Evolutionary conservation across 1,140 invertebrate genomes (phyloP).

Genomic region (Drosophila asahinai): DNA sequence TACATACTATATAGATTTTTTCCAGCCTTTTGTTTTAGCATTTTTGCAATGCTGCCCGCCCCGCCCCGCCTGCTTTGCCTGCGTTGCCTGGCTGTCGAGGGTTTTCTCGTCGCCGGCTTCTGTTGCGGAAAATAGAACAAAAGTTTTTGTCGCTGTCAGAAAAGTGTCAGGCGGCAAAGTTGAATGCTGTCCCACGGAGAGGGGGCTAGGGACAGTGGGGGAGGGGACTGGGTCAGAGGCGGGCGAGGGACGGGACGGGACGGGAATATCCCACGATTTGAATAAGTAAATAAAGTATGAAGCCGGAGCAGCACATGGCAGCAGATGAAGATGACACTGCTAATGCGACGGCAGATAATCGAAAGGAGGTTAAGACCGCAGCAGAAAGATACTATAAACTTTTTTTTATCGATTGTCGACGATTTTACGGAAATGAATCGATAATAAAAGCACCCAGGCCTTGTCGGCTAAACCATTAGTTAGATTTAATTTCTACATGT

Average conservation of each 20-base stretch:
- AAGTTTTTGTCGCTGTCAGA: slow-evolving; percentile 83
- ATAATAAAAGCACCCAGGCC: no score
- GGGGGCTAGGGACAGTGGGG: slow-evolving; percentile 25
- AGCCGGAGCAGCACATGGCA: slow-evolving; percentile 64
- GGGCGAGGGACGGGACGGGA: slow-evolving; percentile 8
- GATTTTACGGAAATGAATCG: neutral
- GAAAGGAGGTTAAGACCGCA: slow-evolving; percentile 44
- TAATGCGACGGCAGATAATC: slow-evolving; percentile 68
- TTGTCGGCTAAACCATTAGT: no score
- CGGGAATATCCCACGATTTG: slow-evolving; percentile 62
- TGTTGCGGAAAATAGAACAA: slow-evolving; percentile 77
- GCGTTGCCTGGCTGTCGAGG: slow-evolving; percentile 49
- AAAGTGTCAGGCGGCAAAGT: slow-evolving; percentile 84
- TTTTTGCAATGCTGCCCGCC: slow-evolving; percentile 59
- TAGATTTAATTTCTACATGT: no score
- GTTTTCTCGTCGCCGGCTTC: slow-evolving; percentile 55
- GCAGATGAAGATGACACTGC: slow-evolving; percentile 76
- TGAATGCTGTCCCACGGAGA: slow-evolving; percentile 68
- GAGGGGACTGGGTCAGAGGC: slow-evolving; percentile 27
- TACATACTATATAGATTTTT: slow-evolving; percentile 57
- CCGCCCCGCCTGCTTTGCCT: slow-evolving; percentile 19
- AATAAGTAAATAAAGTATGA: slow-evolving; percentile 79
- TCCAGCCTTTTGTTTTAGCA: slow-evolving; percentile 73
- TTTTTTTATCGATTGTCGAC: slow-evolving; percentile 11
- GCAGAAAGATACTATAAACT: slow-evolving; percentile 17